Conservation (phyloP, 1,140 invertebrate species). For the Lethrus apterus region DNA sequence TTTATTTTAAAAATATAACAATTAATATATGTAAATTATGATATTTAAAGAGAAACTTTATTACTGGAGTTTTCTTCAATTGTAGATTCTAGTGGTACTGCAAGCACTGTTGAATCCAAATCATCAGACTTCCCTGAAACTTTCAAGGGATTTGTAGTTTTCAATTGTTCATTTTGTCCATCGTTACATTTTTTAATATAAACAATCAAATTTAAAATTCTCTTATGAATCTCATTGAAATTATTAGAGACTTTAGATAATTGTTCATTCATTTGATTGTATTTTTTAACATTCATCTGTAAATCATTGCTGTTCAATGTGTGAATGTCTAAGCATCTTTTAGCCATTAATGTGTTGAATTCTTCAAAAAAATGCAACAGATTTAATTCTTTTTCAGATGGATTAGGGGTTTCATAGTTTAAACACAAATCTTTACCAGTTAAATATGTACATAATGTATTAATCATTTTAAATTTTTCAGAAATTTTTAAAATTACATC, state of each 20-base stretch:
- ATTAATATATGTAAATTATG: neutral
- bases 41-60: no score
- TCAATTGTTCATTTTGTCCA: neutral
- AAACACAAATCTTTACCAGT: constrained; percentile 12
- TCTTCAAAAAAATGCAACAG: constrained; percentile 4
- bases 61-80: no score
- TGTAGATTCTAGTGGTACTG: neutral
- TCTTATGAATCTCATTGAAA: neutral
- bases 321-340: constrained; percentile 8
- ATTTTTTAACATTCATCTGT: constrained; percentile 1
- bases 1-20: constrained; percentile 1
- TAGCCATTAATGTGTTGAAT: constrained; percentile 1
- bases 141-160: neutral
- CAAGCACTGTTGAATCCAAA: constrained; percentile 1
- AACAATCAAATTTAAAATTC: neutral
- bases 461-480: constrained; percentile 13
- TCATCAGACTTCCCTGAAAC: neutral
- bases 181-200: neutral
- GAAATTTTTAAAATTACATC: constrained; percentile 13
- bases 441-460: constrained; percentile 16
- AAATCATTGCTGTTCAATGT: neutral
- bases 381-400: constrained; percentile 14
- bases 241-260: neutral
- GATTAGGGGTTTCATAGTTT: constrained; percentile 7
- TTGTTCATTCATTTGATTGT: constrained; percentile 3